Conservation (phyloP, 2,888 invertebrate species). For the Pycnomerus fuliginosus region DNA sequence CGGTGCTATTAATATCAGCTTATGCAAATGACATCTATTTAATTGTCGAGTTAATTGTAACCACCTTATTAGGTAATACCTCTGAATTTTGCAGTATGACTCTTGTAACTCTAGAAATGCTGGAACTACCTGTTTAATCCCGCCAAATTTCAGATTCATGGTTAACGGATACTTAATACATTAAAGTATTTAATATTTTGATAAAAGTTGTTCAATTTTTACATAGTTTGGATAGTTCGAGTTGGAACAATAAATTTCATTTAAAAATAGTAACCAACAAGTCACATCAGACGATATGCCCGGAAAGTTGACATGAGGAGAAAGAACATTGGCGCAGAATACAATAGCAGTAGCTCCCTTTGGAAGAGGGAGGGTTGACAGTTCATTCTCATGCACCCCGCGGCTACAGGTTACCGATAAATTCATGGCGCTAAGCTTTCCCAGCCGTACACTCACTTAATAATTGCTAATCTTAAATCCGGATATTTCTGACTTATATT, state of each 20-base stretch:
- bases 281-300: conserved; percentile 17
- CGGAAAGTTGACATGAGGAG: conserved; percentile 12
- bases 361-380: conserved; percentile 23
- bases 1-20: no score
- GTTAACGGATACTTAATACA: no score
- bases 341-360: conserved; percentile 18
- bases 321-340: conserved; percentile 13
- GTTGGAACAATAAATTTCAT: conserved; percentile 13
- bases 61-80: no score
- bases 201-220: no score
- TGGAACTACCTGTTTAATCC: no score
- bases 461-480: conserved; percentile 9
- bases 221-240: no score
- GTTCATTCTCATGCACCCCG: conserved; percentile 28
- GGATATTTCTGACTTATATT: neutral
- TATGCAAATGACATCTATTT: no score
- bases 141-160: no score
- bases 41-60: no score
- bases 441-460: conserved; percentile 9
- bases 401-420: conserved; percentile 29
- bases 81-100: no score
- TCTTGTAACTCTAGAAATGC: no score
- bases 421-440: conserved; percentile 23
- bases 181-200: no score
- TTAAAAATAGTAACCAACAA: conserved; percentile 15